Evolutionary conservation across 2,888 invertebrate species (phyloP).

Genomic region (Parapristionchus giblindavisi): DNA sequence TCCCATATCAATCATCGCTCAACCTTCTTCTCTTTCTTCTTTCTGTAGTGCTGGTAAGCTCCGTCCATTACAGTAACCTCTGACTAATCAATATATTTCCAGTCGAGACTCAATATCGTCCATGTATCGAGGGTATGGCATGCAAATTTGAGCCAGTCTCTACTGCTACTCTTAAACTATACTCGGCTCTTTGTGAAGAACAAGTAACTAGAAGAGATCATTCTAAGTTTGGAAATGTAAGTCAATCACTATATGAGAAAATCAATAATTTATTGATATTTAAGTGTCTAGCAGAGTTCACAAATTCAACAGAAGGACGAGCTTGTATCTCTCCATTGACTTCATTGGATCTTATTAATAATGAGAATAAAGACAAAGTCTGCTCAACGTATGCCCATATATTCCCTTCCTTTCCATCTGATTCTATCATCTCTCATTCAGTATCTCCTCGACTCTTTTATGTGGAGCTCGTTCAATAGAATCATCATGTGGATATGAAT

Average conservation of each 20-base stretch:
- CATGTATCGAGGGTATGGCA: conserved; percentile 57
- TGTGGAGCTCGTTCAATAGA: conserved; percentile 54
- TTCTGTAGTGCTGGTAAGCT: conserved; percentile 13
- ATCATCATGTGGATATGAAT: conserved; percentile 61
- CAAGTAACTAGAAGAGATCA: conserved; percentile 36
- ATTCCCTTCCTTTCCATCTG: neutral
- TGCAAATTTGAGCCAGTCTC: conserved; percentile 59
- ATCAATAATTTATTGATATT: conserved; percentile 32
- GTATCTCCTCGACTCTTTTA: conserved; percentile 53
- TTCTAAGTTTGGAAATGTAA: conserved; percentile 29
- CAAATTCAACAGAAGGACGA: conserved; percentile 51
- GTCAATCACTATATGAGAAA: neutral
- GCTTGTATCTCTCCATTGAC: conserved; percentile 57
- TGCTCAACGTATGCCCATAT: conserved; percentile 51
- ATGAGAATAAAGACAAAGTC: conserved; percentile 51
- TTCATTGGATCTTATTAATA: conserved; percentile 56
- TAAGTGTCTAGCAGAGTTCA: conserved; percentile 49
- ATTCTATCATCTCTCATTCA: conserved; percentile 15
- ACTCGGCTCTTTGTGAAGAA: conserved; percentile 53
- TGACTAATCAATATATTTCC: no score
- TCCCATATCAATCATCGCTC: conserved; percentile 58
- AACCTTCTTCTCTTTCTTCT: conserved; percentile 4
- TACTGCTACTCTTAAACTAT: conserved; percentile 51
- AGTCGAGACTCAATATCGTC: conserved; percentile 54
- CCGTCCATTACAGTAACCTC: neutral